These are phyloP conservation scores for Cheilosia urbana DNA, from an alignment of 2,888 invertebrate species.

Conservation along the genomic window DNA sequence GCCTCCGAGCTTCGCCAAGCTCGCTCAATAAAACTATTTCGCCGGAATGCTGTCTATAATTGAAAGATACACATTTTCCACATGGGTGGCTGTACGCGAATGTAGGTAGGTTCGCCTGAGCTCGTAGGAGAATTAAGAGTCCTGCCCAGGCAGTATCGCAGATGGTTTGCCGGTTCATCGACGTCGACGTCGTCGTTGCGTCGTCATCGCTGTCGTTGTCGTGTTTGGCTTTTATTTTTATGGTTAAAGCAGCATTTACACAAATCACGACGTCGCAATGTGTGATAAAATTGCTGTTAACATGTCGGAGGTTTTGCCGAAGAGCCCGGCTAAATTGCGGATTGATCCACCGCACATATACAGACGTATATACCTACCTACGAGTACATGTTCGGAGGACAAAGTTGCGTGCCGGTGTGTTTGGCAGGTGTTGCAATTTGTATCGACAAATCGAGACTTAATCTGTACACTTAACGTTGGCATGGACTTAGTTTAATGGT, in stretches of 20 bases:
- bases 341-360: slow-evolving; percentile 8
- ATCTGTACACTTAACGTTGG: slow-evolving; percentile 23
- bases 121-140: slow-evolving; percentile 43
- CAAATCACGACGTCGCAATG: slow-evolving; percentile 59
- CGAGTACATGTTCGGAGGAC: neutral
- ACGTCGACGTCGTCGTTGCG: slow-evolving; percentile 2
- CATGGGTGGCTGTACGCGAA: slow-evolving; percentile 61
- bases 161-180: slow-evolving; percentile 18
- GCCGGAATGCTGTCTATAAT: slow-evolving; percentile 67
- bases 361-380: too few species aligned
- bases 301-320: slow-evolving; percentile 34
- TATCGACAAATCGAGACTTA: slow-evolving; percentile 41
- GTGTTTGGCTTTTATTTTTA: slow-evolving; percentile 46
- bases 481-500: slow-evolving; percentile 19
- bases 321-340: slow-evolving; percentile 4
- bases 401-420: slow-evolving; percentile 42
- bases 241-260: slow-evolving; percentile 58
- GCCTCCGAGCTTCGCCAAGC: neutral
- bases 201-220: neutral
- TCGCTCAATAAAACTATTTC: slow-evolving; percentile 56
- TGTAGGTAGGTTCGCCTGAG: neutral
- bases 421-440: slow-evolving; percentile 55
- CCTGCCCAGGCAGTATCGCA: slow-evolving; percentile 31
- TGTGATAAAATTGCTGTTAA: slow-evolving; percentile 65
- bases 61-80: slow-evolving; percentile 67